A percentile compares a stretch with the other conserved stretches of the same genome.
Conservation (phyloP, 1,140 invertebrate genomes). For the Goniozus legneri region DNA sequence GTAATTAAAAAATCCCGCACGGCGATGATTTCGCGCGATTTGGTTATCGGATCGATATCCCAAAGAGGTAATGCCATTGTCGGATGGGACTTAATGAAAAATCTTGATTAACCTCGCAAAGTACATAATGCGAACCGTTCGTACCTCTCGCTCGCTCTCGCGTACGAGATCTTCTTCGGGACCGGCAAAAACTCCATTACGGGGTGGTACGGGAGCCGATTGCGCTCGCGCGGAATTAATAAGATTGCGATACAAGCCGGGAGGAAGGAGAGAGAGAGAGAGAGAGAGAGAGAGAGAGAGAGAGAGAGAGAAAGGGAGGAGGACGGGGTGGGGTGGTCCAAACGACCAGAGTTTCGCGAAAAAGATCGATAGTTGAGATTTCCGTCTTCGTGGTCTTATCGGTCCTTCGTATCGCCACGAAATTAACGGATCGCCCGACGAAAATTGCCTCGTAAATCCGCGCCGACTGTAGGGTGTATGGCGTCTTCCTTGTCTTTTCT, state of each 20-base stretch:
- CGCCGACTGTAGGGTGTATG: too few relatives aligned
- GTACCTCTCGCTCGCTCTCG: neutral
- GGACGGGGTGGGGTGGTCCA: too few relatives aligned
- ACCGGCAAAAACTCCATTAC: neutral
- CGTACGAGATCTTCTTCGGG: neutral
- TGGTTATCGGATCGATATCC: too few relatives aligned
- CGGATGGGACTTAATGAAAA: neutral
- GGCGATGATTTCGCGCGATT: neutral
- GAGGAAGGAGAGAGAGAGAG: neutral
- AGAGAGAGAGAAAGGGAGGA: neutral
- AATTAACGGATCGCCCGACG: slow-evolving; percentile 33
- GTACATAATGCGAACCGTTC: neutral
- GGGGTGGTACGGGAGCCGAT: neutral
- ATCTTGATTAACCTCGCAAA: neutral
- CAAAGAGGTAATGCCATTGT: neutral
- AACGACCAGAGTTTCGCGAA: slow-evolving; percentile 2
- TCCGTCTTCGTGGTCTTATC: slow-evolving; percentile 28
- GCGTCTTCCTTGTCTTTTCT: neutral
- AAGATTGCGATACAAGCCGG: too few relatives aligned
- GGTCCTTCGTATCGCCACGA: slow-evolving; percentile 24
- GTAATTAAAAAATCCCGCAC: too few relatives aligned
- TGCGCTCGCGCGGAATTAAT: neutral
- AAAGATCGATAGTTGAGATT: slow-evolving; percentile 31
- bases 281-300: neutral
- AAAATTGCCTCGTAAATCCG: slow-evolving; percentile 41